A percentile compares a stretch with the other conserved stretches of the same genome.
Conservation (phyloP, 2,797 vertebrate species). For the Sebastes reedi region DNA sequence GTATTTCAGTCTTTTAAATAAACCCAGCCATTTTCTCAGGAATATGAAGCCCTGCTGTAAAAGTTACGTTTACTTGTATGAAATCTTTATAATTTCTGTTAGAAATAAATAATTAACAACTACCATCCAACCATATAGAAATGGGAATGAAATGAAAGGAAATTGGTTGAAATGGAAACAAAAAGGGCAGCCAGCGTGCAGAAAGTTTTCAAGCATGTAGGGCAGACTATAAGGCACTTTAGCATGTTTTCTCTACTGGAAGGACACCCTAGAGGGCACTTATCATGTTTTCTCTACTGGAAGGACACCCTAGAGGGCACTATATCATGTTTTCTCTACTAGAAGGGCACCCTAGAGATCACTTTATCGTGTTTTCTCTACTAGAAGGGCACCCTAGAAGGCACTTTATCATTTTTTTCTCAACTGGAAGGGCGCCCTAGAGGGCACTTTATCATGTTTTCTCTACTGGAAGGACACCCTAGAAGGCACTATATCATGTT, state of each 20-base stretch:
- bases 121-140: rapidly evolving
- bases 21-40: not conserved
- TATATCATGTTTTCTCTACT: no score
- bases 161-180: no score
- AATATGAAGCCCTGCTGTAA: not conserved
- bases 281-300: rapidly evolving
- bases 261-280: rapidly evolving
- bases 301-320: rapidly evolving
- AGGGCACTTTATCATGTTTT: no score
- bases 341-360: rapidly evolving
- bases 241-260: not conserved
- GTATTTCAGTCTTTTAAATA: not conserved
- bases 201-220: not conserved
- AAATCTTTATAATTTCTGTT: not conserved
- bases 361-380: no score
- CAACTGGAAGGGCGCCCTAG: rapidly evolving
- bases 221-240: no score
- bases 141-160: no score
- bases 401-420: no score
- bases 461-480: rapidly evolving
- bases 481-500: no score
- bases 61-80: not conserved
- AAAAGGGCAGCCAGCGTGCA: no score
- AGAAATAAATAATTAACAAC: not conserved
- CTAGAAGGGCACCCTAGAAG: rapidly evolving